phyloP scores from a whole-genome alignment of 2,113 vertebrate species.

The Leptobrachium leishanense region DNA sequence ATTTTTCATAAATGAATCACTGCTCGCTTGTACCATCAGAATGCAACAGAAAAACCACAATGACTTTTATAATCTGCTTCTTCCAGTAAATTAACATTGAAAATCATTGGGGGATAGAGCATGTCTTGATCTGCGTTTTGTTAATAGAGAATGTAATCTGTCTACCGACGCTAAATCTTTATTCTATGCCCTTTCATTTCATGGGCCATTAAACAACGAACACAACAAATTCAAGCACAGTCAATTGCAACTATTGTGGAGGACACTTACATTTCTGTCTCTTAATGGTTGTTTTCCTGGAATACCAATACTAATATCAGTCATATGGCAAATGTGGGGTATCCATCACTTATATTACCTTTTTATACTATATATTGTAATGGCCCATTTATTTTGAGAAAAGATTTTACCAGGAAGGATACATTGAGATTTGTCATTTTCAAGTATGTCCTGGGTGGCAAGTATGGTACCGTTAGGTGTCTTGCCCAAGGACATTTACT shows the following conservation, averaged over 20 bases:
- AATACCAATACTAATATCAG: not conserved
- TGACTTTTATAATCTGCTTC: slow-evolving; percentile 2
- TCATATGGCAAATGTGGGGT: no score
- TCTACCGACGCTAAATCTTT: slow-evolving; percentile 19
- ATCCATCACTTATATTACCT: no score
- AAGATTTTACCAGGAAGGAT: no score
- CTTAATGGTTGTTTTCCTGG: slow-evolving; percentile 2
- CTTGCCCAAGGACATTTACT: no score
- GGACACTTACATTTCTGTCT: not conserved
- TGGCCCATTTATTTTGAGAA: no score
- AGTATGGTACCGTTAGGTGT: no score
- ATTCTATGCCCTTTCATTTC: slow-evolving; percentile 43
- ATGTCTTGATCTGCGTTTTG: slow-evolving; percentile 32
- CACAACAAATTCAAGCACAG: slow-evolving; percentile 16
- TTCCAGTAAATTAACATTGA: slow-evolving; percentile 6
- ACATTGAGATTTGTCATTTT: no score
- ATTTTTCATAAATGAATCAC: no score
- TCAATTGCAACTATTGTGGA: slow-evolving; percentile 32
- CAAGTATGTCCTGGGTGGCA: no score
- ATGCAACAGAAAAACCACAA: slow-evolving; percentile 1
- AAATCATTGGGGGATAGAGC: slow-evolving; percentile 25
- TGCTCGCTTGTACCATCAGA: not conserved
- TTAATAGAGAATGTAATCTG: slow-evolving; percentile 40
- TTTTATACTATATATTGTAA: no score
- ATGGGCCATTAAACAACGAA: slow-evolving; percentile 19